Conservation (phyloP, 2,797 vertebrate species). For the Apodemus agrarius region DNA sequence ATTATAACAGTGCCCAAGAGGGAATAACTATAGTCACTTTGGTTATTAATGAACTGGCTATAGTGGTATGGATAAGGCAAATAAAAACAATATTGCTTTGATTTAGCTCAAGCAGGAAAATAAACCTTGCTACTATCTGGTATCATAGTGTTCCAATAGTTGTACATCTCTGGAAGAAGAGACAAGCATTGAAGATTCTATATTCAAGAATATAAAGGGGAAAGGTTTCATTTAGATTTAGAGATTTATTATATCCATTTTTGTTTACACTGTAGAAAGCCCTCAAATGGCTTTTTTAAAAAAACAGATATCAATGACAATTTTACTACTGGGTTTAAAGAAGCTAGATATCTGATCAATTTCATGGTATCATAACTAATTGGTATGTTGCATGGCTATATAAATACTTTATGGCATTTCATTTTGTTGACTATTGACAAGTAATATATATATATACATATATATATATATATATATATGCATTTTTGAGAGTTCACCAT, state of each 20-base stretch:
- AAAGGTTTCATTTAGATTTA: conserved; percentile 55
- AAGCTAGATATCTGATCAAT: background rate
- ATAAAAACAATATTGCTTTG: conserved; percentile 68
- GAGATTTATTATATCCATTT: background rate
- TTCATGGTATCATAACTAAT: background rate
- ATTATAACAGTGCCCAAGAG: conserved; percentile 40
- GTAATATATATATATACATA: too few relatives aligned
- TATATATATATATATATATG: too few relatives aligned
- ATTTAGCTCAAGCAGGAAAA: conserved; percentile 61
- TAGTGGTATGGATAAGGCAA: conserved; percentile 45
- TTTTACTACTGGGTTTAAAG: conserved; percentile 44
- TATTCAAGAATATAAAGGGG: conserved; percentile 66
- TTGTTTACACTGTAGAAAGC: background rate
- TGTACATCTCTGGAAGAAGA: conserved; percentile 71
- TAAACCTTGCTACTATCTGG: conserved; percentile 63
- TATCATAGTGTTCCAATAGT: conserved; percentile 73
- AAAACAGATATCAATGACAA: background rate
- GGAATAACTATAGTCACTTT: conserved; percentile 65
- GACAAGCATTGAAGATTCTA: conserved; percentile 58
- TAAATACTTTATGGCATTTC: background rate
- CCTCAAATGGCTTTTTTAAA: background rate
- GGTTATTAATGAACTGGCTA: conserved; percentile 61
- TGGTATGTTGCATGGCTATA: background rate
- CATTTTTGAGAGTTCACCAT: background rate
- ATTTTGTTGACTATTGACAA: background rate